Conservation (phyloP, 2,797 vertebrate species). For the Gymnothorax javanicus region DNA sequence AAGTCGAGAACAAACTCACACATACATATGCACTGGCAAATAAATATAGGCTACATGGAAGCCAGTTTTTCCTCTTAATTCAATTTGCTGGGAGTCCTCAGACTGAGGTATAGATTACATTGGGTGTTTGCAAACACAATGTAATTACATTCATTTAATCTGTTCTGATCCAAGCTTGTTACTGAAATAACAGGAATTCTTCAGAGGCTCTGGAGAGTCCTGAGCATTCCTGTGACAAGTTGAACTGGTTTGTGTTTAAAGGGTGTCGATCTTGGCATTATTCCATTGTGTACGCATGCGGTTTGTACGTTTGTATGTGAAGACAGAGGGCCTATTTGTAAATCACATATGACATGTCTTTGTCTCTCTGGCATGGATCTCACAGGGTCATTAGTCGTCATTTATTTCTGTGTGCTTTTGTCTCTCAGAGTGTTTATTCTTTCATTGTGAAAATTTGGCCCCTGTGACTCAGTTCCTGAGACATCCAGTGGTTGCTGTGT, state of each 20-base stretch:
- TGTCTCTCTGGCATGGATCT: neutral
- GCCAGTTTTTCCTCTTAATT: too few species aligned
- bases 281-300: neutral
- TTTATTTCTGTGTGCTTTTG: neutral
- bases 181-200: neutral
- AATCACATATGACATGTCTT: neutral
- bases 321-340: neutral
- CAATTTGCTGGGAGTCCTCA: neutral
- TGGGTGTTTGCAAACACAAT: neutral
- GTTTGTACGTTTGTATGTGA: neutral
- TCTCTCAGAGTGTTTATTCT: neutral
- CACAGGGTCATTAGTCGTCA: neutral
- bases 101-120: neutral
- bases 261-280: neutral
- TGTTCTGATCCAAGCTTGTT: neutral
- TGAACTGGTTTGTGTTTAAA: conserved; percentile 13
- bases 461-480: neutral
- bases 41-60: too few species aligned
- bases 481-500: neutral
- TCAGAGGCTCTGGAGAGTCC: neutral
- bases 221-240: neutral
- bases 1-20: neutral
- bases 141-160: neutral
- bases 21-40: too few species aligned
- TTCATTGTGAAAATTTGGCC: neutral